Conservation (phyloP, 92 coral and sea anemone species). For the Diadumene lineata region DNA sequence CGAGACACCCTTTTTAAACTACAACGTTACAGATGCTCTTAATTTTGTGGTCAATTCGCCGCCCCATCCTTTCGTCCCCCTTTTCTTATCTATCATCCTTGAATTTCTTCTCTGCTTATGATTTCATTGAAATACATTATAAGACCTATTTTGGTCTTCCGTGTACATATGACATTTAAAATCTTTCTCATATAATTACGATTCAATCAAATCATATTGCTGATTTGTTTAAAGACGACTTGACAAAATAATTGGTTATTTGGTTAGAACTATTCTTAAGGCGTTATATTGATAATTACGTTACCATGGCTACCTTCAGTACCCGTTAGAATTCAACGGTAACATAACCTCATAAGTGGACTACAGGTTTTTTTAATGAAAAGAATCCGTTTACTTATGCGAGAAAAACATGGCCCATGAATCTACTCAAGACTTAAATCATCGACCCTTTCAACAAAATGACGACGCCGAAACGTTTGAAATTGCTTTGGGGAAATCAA, state of each 20-base stretch:
- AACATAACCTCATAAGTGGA: constrained; percentile 18
- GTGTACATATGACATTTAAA: no score
- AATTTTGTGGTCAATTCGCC: no score
- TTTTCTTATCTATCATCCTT: no score
- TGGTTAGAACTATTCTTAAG: background rate
- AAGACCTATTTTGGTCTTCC: no score
- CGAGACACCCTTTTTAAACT: no score
- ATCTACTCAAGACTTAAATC: background rate
- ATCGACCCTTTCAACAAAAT: background rate
- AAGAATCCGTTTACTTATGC: background rate
- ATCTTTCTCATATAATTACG: no score
- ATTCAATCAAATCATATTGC: no score
- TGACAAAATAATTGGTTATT: background rate
- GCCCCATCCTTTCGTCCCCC: no score
- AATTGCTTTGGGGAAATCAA: constrained; percentile 14
- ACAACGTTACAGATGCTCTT: no score
- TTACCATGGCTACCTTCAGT: constrained; percentile 15
- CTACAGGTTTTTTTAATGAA: background rate
- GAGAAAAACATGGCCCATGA: constrained; percentile 10
- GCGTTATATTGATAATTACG: background rate
- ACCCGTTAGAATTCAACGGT: constrained; percentile 20
- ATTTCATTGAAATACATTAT: no score
- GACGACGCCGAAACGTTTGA: constrained; percentile 7
- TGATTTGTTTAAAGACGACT: no score
- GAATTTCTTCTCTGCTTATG: no score